Evolutionary conservation across 64 coral and sea anemone genomes (phyloP).

Genomic region (Hydrozoanthus tunicans): DNA sequence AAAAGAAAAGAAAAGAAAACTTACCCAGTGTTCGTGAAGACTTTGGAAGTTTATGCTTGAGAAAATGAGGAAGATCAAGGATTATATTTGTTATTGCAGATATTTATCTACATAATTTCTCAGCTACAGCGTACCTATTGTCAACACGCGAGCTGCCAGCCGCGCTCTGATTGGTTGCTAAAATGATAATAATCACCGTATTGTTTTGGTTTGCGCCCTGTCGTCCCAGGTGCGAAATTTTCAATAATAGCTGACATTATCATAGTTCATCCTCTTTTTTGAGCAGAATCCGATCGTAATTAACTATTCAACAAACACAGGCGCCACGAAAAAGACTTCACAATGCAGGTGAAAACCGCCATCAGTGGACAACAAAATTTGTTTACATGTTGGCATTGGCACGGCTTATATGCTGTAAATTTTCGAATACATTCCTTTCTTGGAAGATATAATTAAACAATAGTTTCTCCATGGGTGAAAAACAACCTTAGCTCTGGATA

Average conservation of each 20-base stretch:
- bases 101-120: constrained; percentile 6
- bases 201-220: constrained; percentile 10
- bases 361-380: not conserved
- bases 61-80: not conserved
- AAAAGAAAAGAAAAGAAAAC: not conserved
- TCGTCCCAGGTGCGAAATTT: constrained; percentile 31
- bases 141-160: constrained; percentile 5
- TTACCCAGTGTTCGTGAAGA: not conserved
- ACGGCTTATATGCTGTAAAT: too few relatives aligned
- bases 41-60: not conserved
- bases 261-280: not conserved
- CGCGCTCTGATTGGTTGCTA: constrained; percentile 6
- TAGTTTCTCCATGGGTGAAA: too few relatives aligned
- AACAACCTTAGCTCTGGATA: too few relatives aligned
- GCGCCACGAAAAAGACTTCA: not conserved
- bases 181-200: not conserved
- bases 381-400: not conserved
- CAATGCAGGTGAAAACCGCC: constrained; percentile 6
- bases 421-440: too few relatives aligned
- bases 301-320: constrained; percentile 18
- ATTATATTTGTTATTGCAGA: not conserved
- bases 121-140: not conserved
- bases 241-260: constrained; percentile 31
- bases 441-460: too few relatives aligned
- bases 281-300: not conserved